Conservation (phyloP, 2,888 invertebrate genomes). For the Dasypolia templi region DNA sequence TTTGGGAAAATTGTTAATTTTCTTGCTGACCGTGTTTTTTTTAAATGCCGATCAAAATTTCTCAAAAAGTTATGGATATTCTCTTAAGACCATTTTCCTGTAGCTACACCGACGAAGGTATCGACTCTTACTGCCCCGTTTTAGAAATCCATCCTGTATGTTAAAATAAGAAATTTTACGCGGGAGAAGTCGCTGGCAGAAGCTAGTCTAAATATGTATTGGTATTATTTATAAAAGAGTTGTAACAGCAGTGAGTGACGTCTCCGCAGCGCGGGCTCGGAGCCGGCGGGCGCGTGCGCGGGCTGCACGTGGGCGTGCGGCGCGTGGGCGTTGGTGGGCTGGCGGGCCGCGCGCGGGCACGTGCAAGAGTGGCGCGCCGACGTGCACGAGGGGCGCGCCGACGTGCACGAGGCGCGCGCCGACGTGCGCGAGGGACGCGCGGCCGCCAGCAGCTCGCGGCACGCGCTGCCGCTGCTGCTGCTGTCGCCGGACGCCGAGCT, state of each 20-base stretch:
- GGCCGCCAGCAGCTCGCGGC: not conserved
- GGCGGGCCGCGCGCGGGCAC: slow-evolving; percentile 71
- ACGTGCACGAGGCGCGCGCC: not conserved
- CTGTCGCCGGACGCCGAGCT: slow-evolving; percentile 91
- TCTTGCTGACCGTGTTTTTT: too few relatives aligned
- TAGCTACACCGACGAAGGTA: too few relatives aligned
- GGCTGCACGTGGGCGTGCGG: slow-evolving; percentile 66
- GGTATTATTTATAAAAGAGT: too few relatives aligned
- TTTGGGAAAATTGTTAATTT: too few relatives aligned
- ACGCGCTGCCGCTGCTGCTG: slow-evolving; percentile 76
- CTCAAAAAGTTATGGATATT: too few relatives aligned
- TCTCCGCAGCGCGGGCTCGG: slow-evolving; percentile 36
- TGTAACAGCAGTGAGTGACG: not conserved
- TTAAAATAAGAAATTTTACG: too few relatives aligned
- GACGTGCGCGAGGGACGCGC: not conserved
- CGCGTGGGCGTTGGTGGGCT: slow-evolving; percentile 74
- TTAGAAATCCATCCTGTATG: too few relatives aligned
- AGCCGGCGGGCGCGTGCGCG: slow-evolving; percentile 52
- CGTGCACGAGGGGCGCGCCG: slow-evolving; percentile 59
- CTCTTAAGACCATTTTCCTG: too few relatives aligned
- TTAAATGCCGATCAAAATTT: too few relatives aligned
- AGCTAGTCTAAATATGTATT: too few relatives aligned
- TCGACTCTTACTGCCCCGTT: too few relatives aligned
- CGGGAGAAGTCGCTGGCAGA: too few relatives aligned
- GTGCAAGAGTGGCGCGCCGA: slow-evolving; percentile 56